Evolutionary conservation across 1,140 invertebrate genomes (phyloP).

Genomic region (Orius insidiosus): DNA sequence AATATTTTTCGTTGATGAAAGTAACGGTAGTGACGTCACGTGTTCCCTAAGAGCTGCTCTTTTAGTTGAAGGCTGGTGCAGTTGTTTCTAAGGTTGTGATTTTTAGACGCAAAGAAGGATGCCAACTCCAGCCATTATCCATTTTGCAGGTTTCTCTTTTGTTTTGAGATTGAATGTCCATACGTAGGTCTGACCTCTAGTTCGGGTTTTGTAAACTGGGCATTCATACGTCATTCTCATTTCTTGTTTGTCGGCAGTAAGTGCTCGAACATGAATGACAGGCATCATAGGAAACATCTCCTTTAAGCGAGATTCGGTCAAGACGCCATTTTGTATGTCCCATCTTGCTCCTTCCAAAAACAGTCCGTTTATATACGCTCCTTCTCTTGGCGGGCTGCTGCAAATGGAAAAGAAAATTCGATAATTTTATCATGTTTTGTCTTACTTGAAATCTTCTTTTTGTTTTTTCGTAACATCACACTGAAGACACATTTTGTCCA

Average conservation of each 20-base stretch:
- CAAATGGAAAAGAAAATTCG: slow-evolving; percentile 2
- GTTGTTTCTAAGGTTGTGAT: not conserved
- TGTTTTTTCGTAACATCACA: slow-evolving; percentile 87
- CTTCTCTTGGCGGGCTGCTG: slow-evolving; percentile 66
- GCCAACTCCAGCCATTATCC: slow-evolving; percentile 83
- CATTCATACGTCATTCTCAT: slow-evolving; percentile 74
- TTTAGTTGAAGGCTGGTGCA: not conserved
- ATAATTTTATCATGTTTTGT: not conserved
- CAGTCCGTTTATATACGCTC: slow-evolving; percentile 75
- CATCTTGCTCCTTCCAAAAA: slow-evolving; percentile 89
- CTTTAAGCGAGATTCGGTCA: slow-evolving; percentile 70
- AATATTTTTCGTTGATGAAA: too few relatives aligned
- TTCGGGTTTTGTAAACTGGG: slow-evolving; percentile 80
- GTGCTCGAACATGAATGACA: slow-evolving; percentile 65
- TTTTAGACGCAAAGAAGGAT: slow-evolving; percentile 40
- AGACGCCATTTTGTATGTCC: slow-evolving; percentile 57
- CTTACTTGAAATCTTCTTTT: slow-evolving; percentile 64
- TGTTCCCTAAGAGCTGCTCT: too few relatives aligned
- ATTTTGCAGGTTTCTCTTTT: slow-evolving; percentile 73
- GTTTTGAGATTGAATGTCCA: slow-evolving; percentile 92
- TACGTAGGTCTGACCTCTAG: slow-evolving; percentile 75
- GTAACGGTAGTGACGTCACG: too few relatives aligned
- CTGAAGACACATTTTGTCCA: slow-evolving; percentile 88
- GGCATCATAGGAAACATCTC: slow-evolving; percentile 81
- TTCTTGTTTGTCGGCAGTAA: slow-evolving; percentile 68